phyloP scores from a whole-genome alignment of 2,113 vertebrate species.

The Piliocolobus tephrosceles region DNA sequence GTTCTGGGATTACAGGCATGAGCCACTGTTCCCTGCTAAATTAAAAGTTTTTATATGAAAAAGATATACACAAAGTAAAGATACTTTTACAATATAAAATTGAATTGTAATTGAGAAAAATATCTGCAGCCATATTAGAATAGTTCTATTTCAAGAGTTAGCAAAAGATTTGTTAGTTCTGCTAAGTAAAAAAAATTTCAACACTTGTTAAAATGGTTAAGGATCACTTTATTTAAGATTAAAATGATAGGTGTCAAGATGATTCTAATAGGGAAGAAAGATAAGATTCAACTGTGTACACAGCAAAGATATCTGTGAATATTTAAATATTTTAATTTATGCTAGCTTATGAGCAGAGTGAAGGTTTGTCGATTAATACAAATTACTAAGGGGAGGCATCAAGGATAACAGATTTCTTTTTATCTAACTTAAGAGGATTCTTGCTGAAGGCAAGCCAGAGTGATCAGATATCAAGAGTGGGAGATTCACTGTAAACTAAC shows the following conservation, averaged over 20 bases:
- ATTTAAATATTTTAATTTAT: too few species aligned
- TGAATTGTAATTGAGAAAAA: not conserved
- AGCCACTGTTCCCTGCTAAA: not conserved
- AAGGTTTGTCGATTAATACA: accelerated
- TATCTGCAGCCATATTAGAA: not conserved
- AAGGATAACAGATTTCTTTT: not conserved
- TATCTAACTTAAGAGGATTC: not conserved
- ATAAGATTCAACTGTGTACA: not conserved
- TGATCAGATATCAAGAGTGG: not conserved
- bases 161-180: not conserved
- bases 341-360: not conserved
- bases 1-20: not conserved
- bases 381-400: not conserved
- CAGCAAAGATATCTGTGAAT: not conserved
- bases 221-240: not conserved
- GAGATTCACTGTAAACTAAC: not conserved
- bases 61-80: not conserved
- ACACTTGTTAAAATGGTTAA: not conserved
- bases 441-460: not conserved
- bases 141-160: not conserved
- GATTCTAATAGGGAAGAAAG: not conserved
- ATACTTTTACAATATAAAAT: not conserved
- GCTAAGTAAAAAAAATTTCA: not conserved
- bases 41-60: not conserved
- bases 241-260: not conserved